Conservation (phyloP, 2,888 invertebrate genomes). For the Himalopsyche anomala region DNA sequence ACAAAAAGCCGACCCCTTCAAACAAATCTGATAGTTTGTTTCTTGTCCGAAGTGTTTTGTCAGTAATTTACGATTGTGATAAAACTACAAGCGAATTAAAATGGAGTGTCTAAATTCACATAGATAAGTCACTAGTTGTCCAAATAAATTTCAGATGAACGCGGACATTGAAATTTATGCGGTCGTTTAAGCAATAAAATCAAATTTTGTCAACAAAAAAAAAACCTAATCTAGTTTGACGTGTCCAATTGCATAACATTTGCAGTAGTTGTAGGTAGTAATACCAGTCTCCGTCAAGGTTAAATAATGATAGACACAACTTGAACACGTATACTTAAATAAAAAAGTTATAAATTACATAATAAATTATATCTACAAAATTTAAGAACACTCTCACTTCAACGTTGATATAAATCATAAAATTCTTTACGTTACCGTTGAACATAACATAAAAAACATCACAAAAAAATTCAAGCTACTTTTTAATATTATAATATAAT, state of each 20-base stretch:
- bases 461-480: too few species aligned
- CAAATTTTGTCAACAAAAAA: constrained; percentile 23
- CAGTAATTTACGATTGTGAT: constrained; percentile 28
- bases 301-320: not conserved
- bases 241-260: constrained; percentile 49
- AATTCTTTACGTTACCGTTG: too few species aligned
- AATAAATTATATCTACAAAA: not conserved
- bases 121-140: constrained; percentile 50
- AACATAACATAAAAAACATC: too few species aligned
- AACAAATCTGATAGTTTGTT: constrained; percentile 2
- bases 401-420: too few species aligned
- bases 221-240: constrained; percentile 38
- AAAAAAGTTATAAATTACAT: not conserved
- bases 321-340: not conserved
- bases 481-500: too few species aligned
- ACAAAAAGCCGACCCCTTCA: not conserved
- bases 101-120: constrained; percentile 10
- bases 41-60: constrained; percentile 10
- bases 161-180: constrained; percentile 24
- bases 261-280: constrained; percentile 43
- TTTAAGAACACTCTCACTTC: too few species aligned
- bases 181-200: constrained; percentile 33
- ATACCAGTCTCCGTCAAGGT: constrained; percentile 2
- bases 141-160: constrained; percentile 45
- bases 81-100: constrained; percentile 22